Evolutionary conservation across 2,888 invertebrate genomes (phyloP).

Genomic region (Andricus quercusramuli): DNA sequence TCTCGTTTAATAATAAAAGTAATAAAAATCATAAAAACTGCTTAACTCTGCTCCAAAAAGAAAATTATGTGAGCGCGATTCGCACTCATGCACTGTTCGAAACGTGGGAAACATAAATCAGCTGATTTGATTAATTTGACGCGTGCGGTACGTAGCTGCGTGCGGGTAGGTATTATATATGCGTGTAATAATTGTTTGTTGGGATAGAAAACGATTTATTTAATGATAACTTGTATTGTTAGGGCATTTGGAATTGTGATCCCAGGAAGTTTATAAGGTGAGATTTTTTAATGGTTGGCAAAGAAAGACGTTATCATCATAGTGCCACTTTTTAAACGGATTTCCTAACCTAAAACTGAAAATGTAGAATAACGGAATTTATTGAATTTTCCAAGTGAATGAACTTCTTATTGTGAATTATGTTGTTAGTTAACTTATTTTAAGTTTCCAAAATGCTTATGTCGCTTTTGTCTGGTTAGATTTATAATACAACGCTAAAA

Average conservation of each 20-base stretch:
- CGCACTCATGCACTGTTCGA: too few species aligned
- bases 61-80: background rate
- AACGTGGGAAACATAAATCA: background rate
- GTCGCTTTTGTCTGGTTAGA: too few species aligned
- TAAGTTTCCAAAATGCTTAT: background rate
- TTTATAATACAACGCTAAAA: too few species aligned
- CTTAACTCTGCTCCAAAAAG: background rate
- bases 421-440: background rate
- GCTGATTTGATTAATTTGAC: background rate
- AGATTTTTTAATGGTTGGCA: background rate
- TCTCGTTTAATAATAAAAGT: background rate
- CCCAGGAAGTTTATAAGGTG: background rate
- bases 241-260: background rate
- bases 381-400: background rate
- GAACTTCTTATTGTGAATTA: background rate
- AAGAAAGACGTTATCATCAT: background rate
- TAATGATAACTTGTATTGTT: background rate
- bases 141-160: too few species aligned
- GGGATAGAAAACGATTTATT: background rate
- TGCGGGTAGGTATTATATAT: too few species aligned
- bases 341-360: slow-evolving; percentile 18
- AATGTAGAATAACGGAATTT: background rate
- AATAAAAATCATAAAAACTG: background rate
- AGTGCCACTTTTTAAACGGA: background rate
- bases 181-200: too few species aligned